Evolutionary conservation across 2,888 invertebrate genomes (phyloP).

Genomic region (Polydrusus tereticollis): DNA sequence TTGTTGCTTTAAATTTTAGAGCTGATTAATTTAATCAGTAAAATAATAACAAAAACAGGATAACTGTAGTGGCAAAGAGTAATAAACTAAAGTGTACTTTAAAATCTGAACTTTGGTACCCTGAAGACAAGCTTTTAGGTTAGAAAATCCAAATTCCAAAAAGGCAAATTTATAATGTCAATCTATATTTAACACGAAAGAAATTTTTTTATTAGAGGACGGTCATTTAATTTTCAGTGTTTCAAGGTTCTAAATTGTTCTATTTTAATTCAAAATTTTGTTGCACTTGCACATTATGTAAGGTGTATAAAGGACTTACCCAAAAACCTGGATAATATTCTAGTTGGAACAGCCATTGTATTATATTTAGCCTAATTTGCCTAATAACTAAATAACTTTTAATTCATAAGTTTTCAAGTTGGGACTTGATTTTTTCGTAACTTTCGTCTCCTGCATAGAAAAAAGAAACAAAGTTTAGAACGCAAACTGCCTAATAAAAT

Average conservation of each 20-base stretch:
- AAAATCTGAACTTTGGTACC: conserved; percentile 37
- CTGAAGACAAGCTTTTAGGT: conserved; percentile 19
- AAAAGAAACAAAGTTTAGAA: no score
- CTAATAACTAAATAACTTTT: conserved; percentile 8
- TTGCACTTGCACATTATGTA: conserved; percentile 57
- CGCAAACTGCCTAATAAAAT: no score
- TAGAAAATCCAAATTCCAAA: conserved; percentile 26
- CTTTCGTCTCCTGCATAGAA: conserved; percentile 9
- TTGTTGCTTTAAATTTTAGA: no score
- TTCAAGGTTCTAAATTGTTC: conserved; percentile 44
- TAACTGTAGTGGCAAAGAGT: conserved; percentile 26
- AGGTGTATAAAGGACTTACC: conserved; percentile 61
- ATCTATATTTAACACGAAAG: conserved; percentile 22
- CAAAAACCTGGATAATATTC: conserved; percentile 62
- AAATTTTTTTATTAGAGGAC: conserved; percentile 31
- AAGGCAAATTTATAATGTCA: conserved; percentile 31
- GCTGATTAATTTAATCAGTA: not conserved
- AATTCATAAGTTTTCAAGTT: conserved; percentile 23
- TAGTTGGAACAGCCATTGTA: conserved; percentile 63
- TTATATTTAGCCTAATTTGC: conserved; percentile 11
- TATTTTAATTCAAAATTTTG: conserved; percentile 55
- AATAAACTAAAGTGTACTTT: conserved; percentile 11
- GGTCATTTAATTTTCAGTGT: conserved; percentile 32
- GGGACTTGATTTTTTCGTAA: conserved; percentile 3
- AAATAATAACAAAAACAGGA: not conserved